Evolutionary conservation across 37 sponge, comb jelly and placozoan species (phyloP), one percentile per base, ranked within the genome.

Genomic region (Geodia barretti): DNA sequence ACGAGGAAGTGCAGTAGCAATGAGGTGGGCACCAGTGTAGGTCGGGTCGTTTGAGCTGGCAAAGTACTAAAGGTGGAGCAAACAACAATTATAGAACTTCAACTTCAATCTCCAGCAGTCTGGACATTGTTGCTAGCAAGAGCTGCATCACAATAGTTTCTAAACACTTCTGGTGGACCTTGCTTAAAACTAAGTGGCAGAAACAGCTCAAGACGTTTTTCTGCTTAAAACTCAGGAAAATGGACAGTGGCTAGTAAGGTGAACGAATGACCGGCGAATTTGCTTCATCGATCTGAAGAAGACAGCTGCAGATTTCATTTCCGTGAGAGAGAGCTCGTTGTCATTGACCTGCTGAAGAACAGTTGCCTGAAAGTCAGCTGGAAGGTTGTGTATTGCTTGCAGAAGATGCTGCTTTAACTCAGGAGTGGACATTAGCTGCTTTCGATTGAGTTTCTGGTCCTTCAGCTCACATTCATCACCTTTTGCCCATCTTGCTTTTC

Each of bases 321-420:
- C 70, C 39, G 28, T 29, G 19, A 70, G 29, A 4, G 70, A 70
- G 5, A 70, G 28, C 4, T 70, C 70, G 7, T 70, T 30, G 28
- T 34, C 70, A 19, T 34, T 29, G 31, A 70, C 39, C 4, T 34
- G 5, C 70, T 70, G 37, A 35, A 70, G 70, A 32, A 70, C 39
- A 4, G 4, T 4, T 8, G 7, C 74, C 26, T 74, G 74, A 74
- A 74, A 74, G 19, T 41, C 59, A 3, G 4, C 7, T 8, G 29
- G 39, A 19, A 74, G 74, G 33, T 54, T 19, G 21, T 74, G 74
- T 28, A 74, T 31, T 17, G 74, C 59, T 28, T 40, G 59, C 5
- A 74, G 59, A 3, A 54, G 30, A 39, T 74, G 74, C 25, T 74
- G 74, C 74, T 74, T 74, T 8, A 74, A 74, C 60, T 54, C 60